Conservation (phyloP, 2,888 invertebrate genomes). For the Trisateles emortualis region DNA sequence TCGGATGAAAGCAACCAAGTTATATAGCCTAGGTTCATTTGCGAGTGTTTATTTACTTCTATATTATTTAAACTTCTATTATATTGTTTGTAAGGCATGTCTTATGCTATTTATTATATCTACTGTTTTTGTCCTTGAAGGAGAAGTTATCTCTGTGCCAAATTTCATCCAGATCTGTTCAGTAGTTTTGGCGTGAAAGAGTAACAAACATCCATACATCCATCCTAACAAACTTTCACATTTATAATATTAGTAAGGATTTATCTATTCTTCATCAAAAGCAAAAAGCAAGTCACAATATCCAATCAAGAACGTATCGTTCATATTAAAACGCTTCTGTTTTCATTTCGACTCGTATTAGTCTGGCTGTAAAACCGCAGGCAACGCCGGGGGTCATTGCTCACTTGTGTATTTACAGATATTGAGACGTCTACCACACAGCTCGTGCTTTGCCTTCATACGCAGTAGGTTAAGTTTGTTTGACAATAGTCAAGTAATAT, state of each 20-base stretch:
- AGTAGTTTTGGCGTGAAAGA: no score
- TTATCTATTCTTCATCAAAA: no score
- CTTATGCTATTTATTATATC: no score
- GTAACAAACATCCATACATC: no score
- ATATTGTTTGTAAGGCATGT: not conserved
- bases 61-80: not conserved
- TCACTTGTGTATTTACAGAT: constrained; percentile 14
- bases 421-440: constrained; percentile 14
- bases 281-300: not conserved
- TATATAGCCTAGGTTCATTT: constrained; percentile 22
- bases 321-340: constrained; percentile 8
- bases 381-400: constrained; percentile 6
- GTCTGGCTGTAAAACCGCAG: constrained; percentile 17
- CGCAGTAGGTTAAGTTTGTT: not conserved
- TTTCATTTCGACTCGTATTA: constrained; percentile 26
- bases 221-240: no score
- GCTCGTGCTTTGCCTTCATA: not conserved
- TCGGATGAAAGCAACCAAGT: constrained; percentile 31
- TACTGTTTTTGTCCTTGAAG: no score
- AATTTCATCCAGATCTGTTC: no score
- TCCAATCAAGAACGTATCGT: not conserved
- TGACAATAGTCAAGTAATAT: no score
- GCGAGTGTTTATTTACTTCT: constrained; percentile 2
- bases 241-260: no score
- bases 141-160: no score